Base-by-base conservation (phyloP, 2,113 vertebrate species). In the Murina feae region DNA sequence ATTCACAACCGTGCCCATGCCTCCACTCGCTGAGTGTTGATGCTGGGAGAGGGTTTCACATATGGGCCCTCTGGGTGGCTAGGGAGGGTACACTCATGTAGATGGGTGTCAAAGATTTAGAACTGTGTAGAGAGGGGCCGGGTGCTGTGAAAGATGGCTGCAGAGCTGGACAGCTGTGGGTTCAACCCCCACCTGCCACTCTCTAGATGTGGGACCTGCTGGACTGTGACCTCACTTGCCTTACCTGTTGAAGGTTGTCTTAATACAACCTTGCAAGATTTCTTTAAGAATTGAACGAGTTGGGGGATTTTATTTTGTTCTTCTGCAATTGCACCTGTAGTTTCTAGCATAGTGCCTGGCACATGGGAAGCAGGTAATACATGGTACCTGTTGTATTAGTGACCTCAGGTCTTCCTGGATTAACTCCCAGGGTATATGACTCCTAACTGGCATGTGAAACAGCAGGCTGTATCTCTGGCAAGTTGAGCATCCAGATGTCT, bases 361-460 rank as follows among this genome's bases (percentile, higher is more conserved):
- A 4, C 3, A 0, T 4, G 25, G 51, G 9, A 28, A 55, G 63
- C 39, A 4, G 60, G 37, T 11, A 10, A 5, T 28, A n/a, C 44
- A 28, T 12, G 32, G 17, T 9, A 5, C 28, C 60, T 23, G 2
- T 47, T 30, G 18, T n/a, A 10, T 10, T 28, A 2, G 32, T 4
- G 2, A 32, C 2, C 18, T 0, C 2, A 25, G 51, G 20, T 53
- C 69, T 86, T 21, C 9, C 8, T 17, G 8, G 4, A 6, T 1
- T 0, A 37, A 30, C 49, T 17, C 4, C 69, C 5, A 7, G 51
- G 44, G 16, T 4, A 17, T 28, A 14, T 20, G 25, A 53, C 71
- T 18, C 23, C 23, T 13, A 4, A n/a, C 42, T 0, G 5, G 42
- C 0, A 0, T 37, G n/a, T 37, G 5, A 42, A 25, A 35, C 32